Evolutionary conservation across 2,888 invertebrate species (phyloP), one percentile per base, ranked within the genome.

Genomic region (Drepanosiphum platanoidis): DNA sequence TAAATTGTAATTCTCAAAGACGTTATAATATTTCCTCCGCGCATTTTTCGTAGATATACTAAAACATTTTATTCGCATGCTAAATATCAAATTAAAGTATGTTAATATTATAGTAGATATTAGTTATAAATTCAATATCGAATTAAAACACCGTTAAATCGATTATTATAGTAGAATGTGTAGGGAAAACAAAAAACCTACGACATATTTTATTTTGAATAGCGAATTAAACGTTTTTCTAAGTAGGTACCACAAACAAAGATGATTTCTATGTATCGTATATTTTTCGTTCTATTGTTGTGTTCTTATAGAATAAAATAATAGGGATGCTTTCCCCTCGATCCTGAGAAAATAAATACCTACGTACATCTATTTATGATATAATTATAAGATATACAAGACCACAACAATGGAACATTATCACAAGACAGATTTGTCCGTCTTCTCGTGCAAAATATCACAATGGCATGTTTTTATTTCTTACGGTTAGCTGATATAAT

Each of bases 241-340:
- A 18, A 52, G 52, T 15, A 39, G 22, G 52, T 18, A 52, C 52
- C 52, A n/a, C n/a, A n/a, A n/a, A n/a, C n/a, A 18, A 52, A 22
- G 18, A 52, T 46, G 46, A 46, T 15, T 18, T 52, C 22, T 52
- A n/a, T n/a, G n/a, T n/a, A n/a, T 22, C 18, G 7, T 61, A 22
- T 61, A 61, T n/a, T 61, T 61, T 61, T 22, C 22, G 27, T 61
- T 27, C 27, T 61, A 61, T 61, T 27, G n/a, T 34, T 52, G 8
- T 32, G n/a, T 22, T 52, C 52, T 34, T 74, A 34, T 32, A 52
- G 52, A 74, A 32, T 18, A 9, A n/a, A 32, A 52, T n/a, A 34
- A 32, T 22, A 52, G 46, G 22, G 34, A 75, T 75, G 34, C 34
- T 58, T 75, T 78, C 22, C 42, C 30, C 22, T 78, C 42, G 78